Conservation (phyloP, 2,113 vertebrate species). For the Ardeotis arabs region DNA sequence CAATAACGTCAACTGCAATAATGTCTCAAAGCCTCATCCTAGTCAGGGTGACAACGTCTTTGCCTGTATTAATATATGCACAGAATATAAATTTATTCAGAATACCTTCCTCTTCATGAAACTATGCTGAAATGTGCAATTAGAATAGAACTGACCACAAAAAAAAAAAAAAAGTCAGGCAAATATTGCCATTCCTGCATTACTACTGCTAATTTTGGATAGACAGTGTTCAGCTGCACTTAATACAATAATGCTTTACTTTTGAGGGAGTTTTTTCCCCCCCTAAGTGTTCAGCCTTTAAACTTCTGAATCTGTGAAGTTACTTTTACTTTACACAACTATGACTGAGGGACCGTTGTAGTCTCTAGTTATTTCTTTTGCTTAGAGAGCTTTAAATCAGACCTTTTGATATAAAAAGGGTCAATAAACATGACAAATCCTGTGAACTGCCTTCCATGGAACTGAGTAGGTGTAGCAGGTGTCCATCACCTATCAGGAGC, state of each 20-base stretch:
- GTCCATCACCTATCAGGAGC: slow-evolving; percentile 11
- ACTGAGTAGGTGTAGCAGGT: background rate
- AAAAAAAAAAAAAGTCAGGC: background rate
- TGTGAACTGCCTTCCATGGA: background rate
- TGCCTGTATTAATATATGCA: background rate
- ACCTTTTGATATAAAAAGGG: background rate
- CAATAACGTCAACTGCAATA: background rate
- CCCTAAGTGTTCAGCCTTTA: background rate
- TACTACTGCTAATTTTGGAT: background rate
- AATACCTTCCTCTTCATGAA: background rate
- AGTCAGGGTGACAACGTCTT: background rate
- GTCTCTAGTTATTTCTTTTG: slow-evolving; percentile 14
- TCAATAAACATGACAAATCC: slow-evolving; percentile 24
- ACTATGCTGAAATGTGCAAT: background rate
- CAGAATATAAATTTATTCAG: background rate
- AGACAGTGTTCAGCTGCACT: background rate
- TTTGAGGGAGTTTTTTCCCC: rapidly evolving
- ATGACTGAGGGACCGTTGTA: background rate
- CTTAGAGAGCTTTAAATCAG: background rate
- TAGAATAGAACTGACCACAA: background rate
- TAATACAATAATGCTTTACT: background rate
- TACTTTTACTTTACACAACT: background rate
- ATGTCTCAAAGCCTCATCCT: background rate
- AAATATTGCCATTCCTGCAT: background rate
- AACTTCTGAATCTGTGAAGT: background rate